Evolutionary conservation across 1,140 invertebrate species (phyloP).

Genomic region (Caenorhabditis latens): DNA sequence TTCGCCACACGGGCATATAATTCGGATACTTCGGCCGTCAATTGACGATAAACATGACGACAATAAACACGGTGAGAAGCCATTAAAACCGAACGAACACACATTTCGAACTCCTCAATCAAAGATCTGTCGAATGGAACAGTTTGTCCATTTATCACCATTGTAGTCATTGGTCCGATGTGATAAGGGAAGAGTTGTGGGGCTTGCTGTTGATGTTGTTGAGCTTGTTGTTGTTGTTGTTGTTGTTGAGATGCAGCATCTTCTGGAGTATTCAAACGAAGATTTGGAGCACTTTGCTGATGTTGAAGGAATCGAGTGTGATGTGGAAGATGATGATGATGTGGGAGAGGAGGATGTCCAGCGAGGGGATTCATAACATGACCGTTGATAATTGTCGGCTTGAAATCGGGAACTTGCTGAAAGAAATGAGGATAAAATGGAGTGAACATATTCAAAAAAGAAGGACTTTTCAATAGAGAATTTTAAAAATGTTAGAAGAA

Average conservation of each 20-base stretch:
- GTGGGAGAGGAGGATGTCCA: no score
- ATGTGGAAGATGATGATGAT: constrained; percentile 27
- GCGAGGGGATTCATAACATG: background rate
- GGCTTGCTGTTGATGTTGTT: background rate
- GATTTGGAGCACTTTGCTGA: constrained; percentile 17
- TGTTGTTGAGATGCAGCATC: background rate
- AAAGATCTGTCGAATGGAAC: constrained; percentile 11
- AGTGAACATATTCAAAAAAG: no score
- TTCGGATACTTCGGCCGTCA: constrained; percentile 20
- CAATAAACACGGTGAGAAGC: constrained; percentile 27
- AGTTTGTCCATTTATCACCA: background rate
- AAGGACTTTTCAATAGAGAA: no score
- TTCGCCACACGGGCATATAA: constrained; percentile 24
- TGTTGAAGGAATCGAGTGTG: constrained; percentile 45
- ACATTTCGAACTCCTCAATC: constrained; percentile 42
- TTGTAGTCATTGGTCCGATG: background rate
- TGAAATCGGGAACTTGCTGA: constrained; percentile 33
- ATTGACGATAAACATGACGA: constrained; percentile 39
- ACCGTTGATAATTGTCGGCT: constrained; percentile 27
- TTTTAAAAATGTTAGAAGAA: no score
- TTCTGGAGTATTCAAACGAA: constrained; percentile 15
- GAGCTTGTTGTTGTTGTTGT: background rate
- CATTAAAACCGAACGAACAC: constrained; percentile 8
- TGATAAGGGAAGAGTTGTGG: background rate
- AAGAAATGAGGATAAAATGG: background rate